phyloP scores from a whole-genome alignment of 2,888 invertebrate species.

The Cyclophora punctaria region DNA sequence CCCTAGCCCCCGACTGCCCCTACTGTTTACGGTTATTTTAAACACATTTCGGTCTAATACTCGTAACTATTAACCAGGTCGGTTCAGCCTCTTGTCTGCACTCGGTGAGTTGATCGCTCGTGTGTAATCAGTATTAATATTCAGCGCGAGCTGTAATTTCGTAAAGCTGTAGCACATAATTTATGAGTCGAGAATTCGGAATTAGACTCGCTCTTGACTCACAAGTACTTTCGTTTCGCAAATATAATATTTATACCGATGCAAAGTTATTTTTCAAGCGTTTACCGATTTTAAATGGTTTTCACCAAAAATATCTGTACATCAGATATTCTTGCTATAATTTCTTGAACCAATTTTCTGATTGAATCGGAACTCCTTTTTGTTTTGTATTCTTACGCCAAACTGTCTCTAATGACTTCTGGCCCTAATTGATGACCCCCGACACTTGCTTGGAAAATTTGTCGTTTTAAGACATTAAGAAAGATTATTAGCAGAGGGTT shows the following conservation, averaged over 20 bases:
- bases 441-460: slow-evolving; percentile 25
- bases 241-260: too few relatives aligned
- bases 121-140: slow-evolving; percentile 31
- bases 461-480: too few relatives aligned
- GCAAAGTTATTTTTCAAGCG: too few relatives aligned
- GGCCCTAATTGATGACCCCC: slow-evolving; percentile 59
- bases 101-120: slow-evolving; percentile 5
- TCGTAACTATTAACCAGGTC: slow-evolving; percentile 20
- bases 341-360: background rate
- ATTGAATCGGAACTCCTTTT: slow-evolving; percentile 22
- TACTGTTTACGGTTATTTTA: background rate
- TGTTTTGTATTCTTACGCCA: slow-evolving; percentile 50
- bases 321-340: too few relatives aligned
- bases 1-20: slow-evolving; percentile 42
- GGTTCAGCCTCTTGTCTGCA: slow-evolving; percentile 16
- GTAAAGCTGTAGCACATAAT: slow-evolving; percentile 25
- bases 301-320: too few relatives aligned
- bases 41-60: too few relatives aligned
- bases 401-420: slow-evolving; percentile 59
- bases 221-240: too few relatives aligned
- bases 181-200: slow-evolving; percentile 21
- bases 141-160: slow-evolving; percentile 21
- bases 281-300: too few relatives aligned
- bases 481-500: too few relatives aligned
- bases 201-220: too few relatives aligned